Base-by-base conservation (phyloP, 2,113 vertebrate species). In the Vireo altiloquus region DNA sequence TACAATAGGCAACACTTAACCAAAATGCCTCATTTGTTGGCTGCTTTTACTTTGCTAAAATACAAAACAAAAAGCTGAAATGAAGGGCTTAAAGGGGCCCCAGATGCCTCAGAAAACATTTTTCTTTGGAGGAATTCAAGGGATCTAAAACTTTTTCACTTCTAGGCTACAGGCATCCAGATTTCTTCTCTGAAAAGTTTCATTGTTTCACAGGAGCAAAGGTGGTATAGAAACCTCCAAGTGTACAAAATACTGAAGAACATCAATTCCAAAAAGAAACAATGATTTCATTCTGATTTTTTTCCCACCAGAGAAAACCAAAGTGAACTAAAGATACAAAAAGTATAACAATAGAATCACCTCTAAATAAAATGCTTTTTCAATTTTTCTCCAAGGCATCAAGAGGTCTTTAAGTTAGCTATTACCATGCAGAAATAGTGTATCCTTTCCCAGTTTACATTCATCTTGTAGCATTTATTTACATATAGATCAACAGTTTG, bases 351-450 rank as follows among this genome's bases (percentile, higher is more conserved):
- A 81, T 11, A 93, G 78, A 95, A 95, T 56, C 93, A 70, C 85
- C 71, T 90, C 52, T 87, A 85, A 96, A 97, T 76, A 92, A 95
- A 96, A 89, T 72, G 75, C 72, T 95, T 92, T 77, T 92, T 65
- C 93, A 84, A 46, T 63, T 87, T 92, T 95, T 96, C 96, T 85
- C 95, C 97, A 98, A 97, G 96, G 94, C 97, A 92, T 96, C 96
- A 87, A 96, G 95, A 97, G 85, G 84, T 97, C 97, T 96, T 84
- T 94, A 97, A 96, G 82, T 86, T 91, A 87, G 93, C 85, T 90
- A 47, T 91, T 94, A 96, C 96, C 98, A 98, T 98, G 97, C 97
- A 98, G 98, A 98, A 97, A 97, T 97, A 98, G 95, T 94, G 94
- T 95, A 93, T 96, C 97, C 95, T 96, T 92, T 72, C 94, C 81